Evolutionary conservation across 2,888 invertebrate genomes (phyloP), one percentile per base, ranked within the genome.

Genomic region (Mythimna albipuncta): DNA sequence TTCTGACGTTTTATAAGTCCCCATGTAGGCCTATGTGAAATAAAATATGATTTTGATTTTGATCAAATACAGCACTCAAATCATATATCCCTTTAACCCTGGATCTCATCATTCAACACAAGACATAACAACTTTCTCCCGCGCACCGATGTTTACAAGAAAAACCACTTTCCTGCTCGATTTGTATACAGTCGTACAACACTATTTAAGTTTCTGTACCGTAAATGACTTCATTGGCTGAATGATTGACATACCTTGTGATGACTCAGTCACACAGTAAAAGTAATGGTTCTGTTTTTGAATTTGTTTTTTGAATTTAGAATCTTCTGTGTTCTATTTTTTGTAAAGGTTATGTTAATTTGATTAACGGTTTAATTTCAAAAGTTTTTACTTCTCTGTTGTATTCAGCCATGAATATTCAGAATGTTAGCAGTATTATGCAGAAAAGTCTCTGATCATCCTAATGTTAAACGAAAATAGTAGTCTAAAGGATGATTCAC

Each of bases 81-180:
- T 63, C 58, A 63, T 67, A 32, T 52, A 13, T 54, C 47, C 38
- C 35, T 70, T 54, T 35, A 67, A 57, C 77, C 69, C 65, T 77
- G 77, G 54, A 32, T 80, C 77, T 52, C 70, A 78, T 72, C 77
- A 72, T 64, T 67, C 63, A 44, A 13, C 44, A 44, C 44, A 44
- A 44, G 71, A 67, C 75, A 72, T 79, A 62, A 47, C 71, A 63
- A 85, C 82, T 82, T 85, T 85, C 86, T 72, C 85, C 69, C 35
- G 58, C 64, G 61, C 59, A 57, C 67, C 64, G 72, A 69, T 76
- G 84, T 81, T 85, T 88, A 85, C 81, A 70, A 80, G 83, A 82
- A 84, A 81, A 85, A 81, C 85, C 83, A 85, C 84, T 86, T 86
- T 83, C 82, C 52, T 77, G 62, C 58, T 85, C 80, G 72, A 62